phyloP scores from a whole-genome alignment of 1,140 invertebrate species.

The Carcinoscorpius rotundicauda region DNA sequence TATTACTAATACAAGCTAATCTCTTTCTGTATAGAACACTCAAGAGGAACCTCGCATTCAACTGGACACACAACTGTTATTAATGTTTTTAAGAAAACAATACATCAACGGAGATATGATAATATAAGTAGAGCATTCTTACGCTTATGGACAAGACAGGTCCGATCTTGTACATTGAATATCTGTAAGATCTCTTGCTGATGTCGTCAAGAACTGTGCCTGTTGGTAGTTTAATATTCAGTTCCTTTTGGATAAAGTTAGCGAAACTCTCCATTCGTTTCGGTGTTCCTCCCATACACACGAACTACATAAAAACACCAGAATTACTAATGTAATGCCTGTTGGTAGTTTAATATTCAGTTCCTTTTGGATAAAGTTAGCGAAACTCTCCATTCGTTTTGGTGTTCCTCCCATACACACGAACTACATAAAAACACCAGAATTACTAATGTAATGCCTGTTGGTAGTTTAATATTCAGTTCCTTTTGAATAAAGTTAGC shows the following conservation, averaged over 20 bases:
- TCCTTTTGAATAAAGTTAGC: constrained; percentile 79
- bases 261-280: constrained; percentile 90
- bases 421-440: constrained; percentile 48
- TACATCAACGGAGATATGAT: too few relatives aligned
- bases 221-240: constrained; percentile 74
- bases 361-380: constrained; percentile 75
- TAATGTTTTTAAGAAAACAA: too few relatives aligned
- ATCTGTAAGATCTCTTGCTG: constrained; percentile 81
- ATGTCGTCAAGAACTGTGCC: constrained; percentile 79
- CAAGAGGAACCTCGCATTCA: too few relatives aligned
- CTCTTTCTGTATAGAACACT: too few relatives aligned
- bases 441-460: constrained; percentile 56
- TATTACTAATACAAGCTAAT: too few relatives aligned
- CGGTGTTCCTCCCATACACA: constrained; percentile 94
- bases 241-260: constrained; percentile 73
- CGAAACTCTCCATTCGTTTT: constrained; percentile 86
- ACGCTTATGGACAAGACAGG: constrained; percentile 81
- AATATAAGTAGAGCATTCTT: constrained; percentile 38
- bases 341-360: constrained; percentile 78
- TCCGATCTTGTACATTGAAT: constrained; percentile 96
- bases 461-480: constrained; percentile 75
- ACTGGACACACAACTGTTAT: too few relatives aligned
- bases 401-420: constrained; percentile 96
- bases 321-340: constrained; percentile 38
- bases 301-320: constrained; percentile 52